phyloP scores from a whole-genome alignment of 2,113 vertebrate species.

The Setophaga kirtlandii region DNA sequence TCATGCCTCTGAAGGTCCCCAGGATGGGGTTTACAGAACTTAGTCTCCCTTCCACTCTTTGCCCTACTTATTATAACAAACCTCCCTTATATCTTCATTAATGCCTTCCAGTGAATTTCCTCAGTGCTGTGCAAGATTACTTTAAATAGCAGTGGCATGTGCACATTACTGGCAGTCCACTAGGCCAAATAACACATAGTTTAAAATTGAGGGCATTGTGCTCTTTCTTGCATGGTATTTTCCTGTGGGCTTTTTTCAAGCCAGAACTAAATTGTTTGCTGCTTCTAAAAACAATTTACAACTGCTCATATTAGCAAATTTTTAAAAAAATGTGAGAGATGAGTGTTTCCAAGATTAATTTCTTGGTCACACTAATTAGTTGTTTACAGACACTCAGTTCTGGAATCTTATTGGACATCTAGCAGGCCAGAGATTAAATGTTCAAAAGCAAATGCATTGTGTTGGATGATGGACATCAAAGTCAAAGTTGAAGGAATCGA shows the following conservation, averaged over 20 bases:
- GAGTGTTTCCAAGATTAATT: neutral
- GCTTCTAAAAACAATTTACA: conserved; percentile 8
- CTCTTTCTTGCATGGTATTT: neutral
- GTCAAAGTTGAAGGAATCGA: neutral
- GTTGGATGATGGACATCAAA: neutral
- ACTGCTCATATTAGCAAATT: neutral
- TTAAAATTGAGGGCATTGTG: neutral
- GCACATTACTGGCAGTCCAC: neutral
- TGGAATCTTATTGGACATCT: neutral
- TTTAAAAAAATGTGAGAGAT: neutral
- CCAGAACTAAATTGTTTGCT: neutral
- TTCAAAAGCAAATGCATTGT: neutral
- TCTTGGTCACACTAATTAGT: neutral
- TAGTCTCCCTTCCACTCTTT: neutral
- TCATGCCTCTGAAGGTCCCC: neutral
- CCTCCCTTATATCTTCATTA: neutral
- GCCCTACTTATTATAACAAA: neutral
- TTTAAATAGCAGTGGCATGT: neutral
- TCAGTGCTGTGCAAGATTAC: neutral
- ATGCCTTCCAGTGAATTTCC: neutral
- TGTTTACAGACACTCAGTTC: neutral
- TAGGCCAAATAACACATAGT: neutral
- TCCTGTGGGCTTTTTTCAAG: neutral
- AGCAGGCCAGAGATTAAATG: neutral
- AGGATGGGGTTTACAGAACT: neutral